Evolutionary conservation across 2,797 vertebrate species (phyloP), one percentile per base, ranked within the genome.

Genomic region (Ataeniobius toweri): DNA sequence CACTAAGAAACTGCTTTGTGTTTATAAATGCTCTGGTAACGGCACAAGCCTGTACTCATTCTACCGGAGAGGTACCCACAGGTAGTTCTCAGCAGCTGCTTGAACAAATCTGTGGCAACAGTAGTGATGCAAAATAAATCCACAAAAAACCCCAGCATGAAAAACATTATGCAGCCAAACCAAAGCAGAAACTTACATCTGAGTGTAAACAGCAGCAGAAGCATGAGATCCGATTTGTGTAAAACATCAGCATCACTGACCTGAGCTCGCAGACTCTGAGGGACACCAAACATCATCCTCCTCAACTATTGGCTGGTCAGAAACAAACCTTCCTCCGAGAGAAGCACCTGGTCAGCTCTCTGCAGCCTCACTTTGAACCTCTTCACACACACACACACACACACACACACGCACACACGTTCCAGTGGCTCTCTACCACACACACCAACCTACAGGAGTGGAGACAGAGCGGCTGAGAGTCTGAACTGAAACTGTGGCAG

Each of bases 201-300:
- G 26, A n/a, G 41, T 0, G n/a, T 0, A 44, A 69, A 44, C 67
- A 41, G 41, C n/a, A 31, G 36, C 28, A 31, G 16, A 36, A 20
- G 36, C 63, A 39, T 7, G 65, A 68, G 63, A 41, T 8, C 14
- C 41, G 31, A 56, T 26, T 22, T 18, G 2, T 9, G 18, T 55
- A 7, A 31, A 36, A 63, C 26, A 1, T 26, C 31, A 80, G 75
- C 61, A 51, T 2, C 80, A 90, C 89, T 94, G 85, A 96, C 94
- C 95, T 95, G 94, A 91, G 91, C 87, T 78, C 28, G n/a, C 9
- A 6, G 75, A 72, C 77, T 87, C 80, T 68, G 73, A 86, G 69
- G 78, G 59, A 48, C 72, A 72, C 79, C 84, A 85, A 77, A 89
- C 86, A 46, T 79, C 92, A 48, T 70, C 67, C 13, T 72, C 69